phyloP scores from a whole-genome alignment of 2,113 vertebrate genomes.

The Fregetta grallaria region DNA sequence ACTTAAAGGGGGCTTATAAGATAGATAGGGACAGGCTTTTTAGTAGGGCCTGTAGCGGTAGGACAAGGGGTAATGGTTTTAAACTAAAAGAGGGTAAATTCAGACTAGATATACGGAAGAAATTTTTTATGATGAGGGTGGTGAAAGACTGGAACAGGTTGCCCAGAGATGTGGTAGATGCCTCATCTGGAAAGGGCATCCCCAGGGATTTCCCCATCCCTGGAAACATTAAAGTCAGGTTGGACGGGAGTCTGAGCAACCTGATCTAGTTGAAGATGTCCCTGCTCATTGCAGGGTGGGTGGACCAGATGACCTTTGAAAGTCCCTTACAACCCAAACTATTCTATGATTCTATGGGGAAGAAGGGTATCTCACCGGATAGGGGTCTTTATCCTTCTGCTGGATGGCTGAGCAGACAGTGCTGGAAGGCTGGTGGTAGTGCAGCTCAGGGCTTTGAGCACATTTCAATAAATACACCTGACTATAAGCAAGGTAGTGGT shows the following conservation, averaged over 20 bases:
- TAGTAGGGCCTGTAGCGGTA: background rate
- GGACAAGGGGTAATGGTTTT: background rate
- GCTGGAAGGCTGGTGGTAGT: background rate
- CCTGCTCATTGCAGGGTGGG: background rate
- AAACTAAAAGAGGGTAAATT: background rate
- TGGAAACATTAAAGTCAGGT: background rate
- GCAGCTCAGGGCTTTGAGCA: background rate
- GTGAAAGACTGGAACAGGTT: background rate
- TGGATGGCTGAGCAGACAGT: background rate
- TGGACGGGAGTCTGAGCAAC: background rate
- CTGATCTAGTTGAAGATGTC: background rate
- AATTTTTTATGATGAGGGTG: background rate
- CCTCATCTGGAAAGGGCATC: background rate
- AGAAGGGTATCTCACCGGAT: background rate
- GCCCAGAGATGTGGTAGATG: background rate
- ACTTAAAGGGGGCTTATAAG: background rate
- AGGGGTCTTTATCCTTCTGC: background rate
- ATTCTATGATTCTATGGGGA: background rate
- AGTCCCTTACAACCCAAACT: background rate
- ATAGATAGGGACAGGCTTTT: background rate
- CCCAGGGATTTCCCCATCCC: background rate
- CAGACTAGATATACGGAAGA: background rate
- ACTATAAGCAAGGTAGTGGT: background rate
- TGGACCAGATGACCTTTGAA: background rate
- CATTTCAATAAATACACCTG: background rate